Base-by-base conservation (phyloP, 2,113 vertebrate species). In the Istiophorus platypterus region DNA sequence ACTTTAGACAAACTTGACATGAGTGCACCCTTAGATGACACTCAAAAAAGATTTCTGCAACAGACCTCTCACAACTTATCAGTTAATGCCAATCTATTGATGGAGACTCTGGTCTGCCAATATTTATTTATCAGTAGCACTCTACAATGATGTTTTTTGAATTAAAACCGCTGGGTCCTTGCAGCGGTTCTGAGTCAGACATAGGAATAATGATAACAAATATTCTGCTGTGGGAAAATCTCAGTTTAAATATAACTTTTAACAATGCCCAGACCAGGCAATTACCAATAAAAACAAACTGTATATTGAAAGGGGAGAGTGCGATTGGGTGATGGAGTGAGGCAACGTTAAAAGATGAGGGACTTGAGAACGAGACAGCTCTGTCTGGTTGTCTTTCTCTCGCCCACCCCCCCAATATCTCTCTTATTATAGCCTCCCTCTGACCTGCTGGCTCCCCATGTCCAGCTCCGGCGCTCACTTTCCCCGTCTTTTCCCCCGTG, bases 371-470 rank as follows among this genome's bases (percentile, higher is more conserved):
- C 2, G 42, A 88, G 84, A 59, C 63, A 41, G 64, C 71, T 76
- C 82, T 82, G 69, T 62, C 81, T 82, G 56, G 27, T 81, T 85
- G 42, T 76, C 85, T 76, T n/a, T 62, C 56, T 75, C 75, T 82
- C 82, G 42, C 80, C 59, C 85, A 75, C 76, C 31, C 64, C 71
- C 58, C 88, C n/a, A n/a, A 67, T 57, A 63, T 76, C 62, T 0
- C 29, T 89, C 86, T 85, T 89, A 80, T 86, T 90, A 85, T 80
- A 89, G 85, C 82, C 80, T 75, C 34, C 58, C n/a, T 83, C 42
- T 61, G 34, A 80, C 81, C 76, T 71, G 76, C 82, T 67, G 80
- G 57, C 82, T 74, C 61, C 26, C 69, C 31, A 3, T 22, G 85
- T 82, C 61, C 79, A 14, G 58, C 64, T 70, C 18, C 41, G 18